These are phyloP conservation scores for Cacoxenus indagator DNA, from an alignment of 2,888 invertebrate genomes.

Conservation along the genomic window DNA sequence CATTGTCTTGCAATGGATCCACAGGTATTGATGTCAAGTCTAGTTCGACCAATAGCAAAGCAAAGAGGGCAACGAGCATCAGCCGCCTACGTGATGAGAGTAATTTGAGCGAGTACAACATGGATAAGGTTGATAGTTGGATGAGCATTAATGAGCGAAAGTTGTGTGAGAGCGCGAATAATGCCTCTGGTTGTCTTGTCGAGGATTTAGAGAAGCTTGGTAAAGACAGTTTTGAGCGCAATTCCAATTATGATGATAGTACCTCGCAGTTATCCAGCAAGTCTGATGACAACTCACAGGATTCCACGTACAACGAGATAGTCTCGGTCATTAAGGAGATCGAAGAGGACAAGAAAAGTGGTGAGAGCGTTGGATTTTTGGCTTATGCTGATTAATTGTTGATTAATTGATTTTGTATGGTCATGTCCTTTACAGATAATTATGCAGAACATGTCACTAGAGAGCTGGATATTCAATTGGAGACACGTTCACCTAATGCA, in stretches of 20 bases:
- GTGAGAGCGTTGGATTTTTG: slow-evolving; percentile 36
- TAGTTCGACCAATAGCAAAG: slow-evolving; percentile 35
- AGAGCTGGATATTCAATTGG: slow-evolving; percentile 61
- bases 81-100: slow-evolving; percentile 64
- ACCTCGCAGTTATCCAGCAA: slow-evolving; percentile 57
- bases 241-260: slow-evolving; percentile 49
- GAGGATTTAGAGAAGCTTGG: slow-evolving; percentile 41
- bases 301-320: slow-evolving; percentile 70
- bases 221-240: slow-evolving; percentile 41
- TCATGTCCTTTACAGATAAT: slow-evolving; percentile 64
- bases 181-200: slow-evolving; percentile 13
- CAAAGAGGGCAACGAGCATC: slow-evolving; percentile 57
- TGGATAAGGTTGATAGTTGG: slow-evolving; percentile 71
- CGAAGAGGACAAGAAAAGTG: slow-evolving; percentile 69
- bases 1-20: slow-evolving; percentile 22
- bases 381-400: neutral
- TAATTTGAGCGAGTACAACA: slow-evolving; percentile 68
- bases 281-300: slow-evolving; percentile 64
- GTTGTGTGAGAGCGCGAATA: slow-evolving; percentile 28
- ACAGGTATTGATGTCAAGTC: neutral
- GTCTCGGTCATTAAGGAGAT: slow-evolving; percentile 71
- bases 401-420: neutral
- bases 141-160: slow-evolving; percentile 68
- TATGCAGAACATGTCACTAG: slow-evolving; percentile 57
- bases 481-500: slow-evolving; percentile 48